These are phyloP conservation scores for Eremobia ochroleuca DNA, from an alignment of 2,888 invertebrate genomes.

Conservation along the genomic window DNA sequence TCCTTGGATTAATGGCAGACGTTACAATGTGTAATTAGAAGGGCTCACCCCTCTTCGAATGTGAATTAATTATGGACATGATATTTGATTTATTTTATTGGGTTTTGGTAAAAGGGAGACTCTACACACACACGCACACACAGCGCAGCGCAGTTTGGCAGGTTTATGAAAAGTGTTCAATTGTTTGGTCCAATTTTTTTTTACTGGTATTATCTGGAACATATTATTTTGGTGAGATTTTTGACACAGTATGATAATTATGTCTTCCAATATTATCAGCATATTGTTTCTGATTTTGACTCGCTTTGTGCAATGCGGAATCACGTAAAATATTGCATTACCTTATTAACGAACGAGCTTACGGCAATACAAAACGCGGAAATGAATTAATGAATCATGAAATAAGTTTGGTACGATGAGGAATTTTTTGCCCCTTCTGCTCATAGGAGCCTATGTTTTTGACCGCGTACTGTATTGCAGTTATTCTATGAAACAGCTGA, in stretches of 20 bases:
- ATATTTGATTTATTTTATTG: slow-evolving; percentile 58
- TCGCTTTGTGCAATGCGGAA: not conserved
- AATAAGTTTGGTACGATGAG: not conserved
- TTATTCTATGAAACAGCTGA: no score
- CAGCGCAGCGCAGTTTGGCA: no score
- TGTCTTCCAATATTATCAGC: not conserved
- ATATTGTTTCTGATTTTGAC: not conserved
- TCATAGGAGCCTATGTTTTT: no score
- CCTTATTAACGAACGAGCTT: not conserved
- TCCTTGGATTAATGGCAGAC: slow-evolving; percentile 50
- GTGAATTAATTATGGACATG: slow-evolving; percentile 47
- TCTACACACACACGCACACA: no score
- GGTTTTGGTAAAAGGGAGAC: slow-evolving; percentile 26
- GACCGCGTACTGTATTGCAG: no score
- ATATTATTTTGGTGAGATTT: not conserved
- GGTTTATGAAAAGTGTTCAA: no score
- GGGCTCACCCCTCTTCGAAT: slow-evolving; percentile 46
- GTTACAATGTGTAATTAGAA: slow-evolving; percentile 62
- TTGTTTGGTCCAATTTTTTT: no score
- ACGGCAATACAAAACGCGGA: not conserved
- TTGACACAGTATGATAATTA: not conserved
- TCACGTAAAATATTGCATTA: not conserved
- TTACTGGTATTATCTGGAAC: no score
- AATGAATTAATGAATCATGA: not conserved
- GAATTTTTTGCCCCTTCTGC: not conserved